Evolutionary conservation across 2,113 vertebrate species (phyloP), one percentile per base, ranked within the genome.

Genomic region (Carettochelys insculpta): DNA sequence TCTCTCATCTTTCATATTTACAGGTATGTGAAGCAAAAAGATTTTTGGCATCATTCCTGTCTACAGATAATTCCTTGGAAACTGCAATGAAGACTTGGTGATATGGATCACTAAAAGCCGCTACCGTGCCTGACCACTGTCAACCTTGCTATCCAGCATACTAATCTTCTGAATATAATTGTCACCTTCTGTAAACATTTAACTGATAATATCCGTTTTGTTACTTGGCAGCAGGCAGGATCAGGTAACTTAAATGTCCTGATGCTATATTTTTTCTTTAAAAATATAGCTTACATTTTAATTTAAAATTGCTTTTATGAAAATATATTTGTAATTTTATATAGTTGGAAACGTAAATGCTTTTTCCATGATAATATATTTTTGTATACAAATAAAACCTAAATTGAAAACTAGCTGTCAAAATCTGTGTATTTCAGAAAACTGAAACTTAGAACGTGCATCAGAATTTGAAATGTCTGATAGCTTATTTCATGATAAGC

Each of bases 241-340:
- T 86, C 87, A 86, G 61, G 90, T 77, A 94, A 96, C 77, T 93
- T 80, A 80, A 92, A 45, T 87, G 56, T 77, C 77, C 91, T 96
- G 92, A 90, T 96, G 93, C 94, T 97, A 77, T 98, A 90, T 97
- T 97, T 89, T 94, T 97, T 93, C 96, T 96, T 92, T 94, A 95
- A 97, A 97, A 97, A 97, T 93, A 95, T 93, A 97, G 98, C 97
- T 97, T 96, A 95, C 97, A 96, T 97, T 97, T 97, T 98, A 99
- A 99, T 99, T 99, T 98, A 98, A 98, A 98, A 96, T 94, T 96
- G 96, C 97, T 97, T 98, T 98, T 98, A 97, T 97, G 97, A 96
- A 98, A 97, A 97, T 97, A 97, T 98, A 98, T 98, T 98, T 99
- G 97, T 98, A 98, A 99, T 99, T 98, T 98, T 99, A 98, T 98